Evolutionary conservation across 53 echinoderm and acorn worm genomes (phyloP), one percentile per base, ranked within the genome.

Genomic region (Arbacia lixula): DNA sequence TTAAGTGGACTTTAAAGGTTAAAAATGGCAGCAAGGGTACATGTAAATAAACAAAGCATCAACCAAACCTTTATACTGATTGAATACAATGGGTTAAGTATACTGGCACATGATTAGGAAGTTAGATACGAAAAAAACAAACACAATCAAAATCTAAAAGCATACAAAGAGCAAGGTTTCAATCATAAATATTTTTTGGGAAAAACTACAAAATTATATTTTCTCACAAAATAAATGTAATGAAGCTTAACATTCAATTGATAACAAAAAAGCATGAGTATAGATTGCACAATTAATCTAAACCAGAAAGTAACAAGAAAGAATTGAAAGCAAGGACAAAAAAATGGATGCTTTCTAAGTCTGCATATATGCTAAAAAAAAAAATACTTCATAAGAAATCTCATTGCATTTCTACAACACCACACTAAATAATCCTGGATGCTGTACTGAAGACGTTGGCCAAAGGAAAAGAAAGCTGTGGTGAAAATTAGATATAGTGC

Each of bases 231-330:
- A 77, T 77, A 58, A 46, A 46, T 56, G 58, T 36, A 77, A 40
- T 57, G 43, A 57, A 77, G 77, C 56, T 57, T 5, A 56, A 41
- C 56, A 77, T 51, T 74, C 56, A 56, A 68, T 1, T 54, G 22
- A 39, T 57, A 53, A 36, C 32, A 71, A 74, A 75, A 52, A 77
- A 77, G 77, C 77, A 37, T 77, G 77, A 77, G 38, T 77, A 81
- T 81, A 81, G 65, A 81, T 81, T 81, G 82, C 82, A 81, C 82
- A 60, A 81, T 81, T 81, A 81, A 81, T 81, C 77, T 77, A 77
- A 43, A n/a, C 55, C 55, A 77, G 77, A 58, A 77, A 58, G 39
- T 77, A 54, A 77, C 34, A 38, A 77, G 58, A 58, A 52, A 77
- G 43, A 57, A 77, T 22, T 10, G 58, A 58, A 77, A 74, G 74